These are phyloP conservation scores for Antennarius striatus DNA, from an alignment of 2,113 vertebrate genomes.

Conservation along the genomic window DNA sequence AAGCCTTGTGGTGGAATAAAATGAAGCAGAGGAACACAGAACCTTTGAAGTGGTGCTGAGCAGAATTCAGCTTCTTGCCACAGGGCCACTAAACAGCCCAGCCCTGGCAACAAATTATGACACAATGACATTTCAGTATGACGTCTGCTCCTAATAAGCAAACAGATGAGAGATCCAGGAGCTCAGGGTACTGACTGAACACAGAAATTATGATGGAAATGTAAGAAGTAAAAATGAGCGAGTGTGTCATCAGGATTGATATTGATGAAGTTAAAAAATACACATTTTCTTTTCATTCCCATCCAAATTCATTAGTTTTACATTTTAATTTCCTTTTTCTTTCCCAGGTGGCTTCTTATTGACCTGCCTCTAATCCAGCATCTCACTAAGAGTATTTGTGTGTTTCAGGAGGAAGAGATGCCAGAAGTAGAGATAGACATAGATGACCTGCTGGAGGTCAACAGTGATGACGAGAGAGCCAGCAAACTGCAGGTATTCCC, in stretches of 20 bases:
- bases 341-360: not conserved
- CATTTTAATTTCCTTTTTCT: not conserved
- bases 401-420: conserved; percentile 95
- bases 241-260: no score
- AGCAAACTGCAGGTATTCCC: conserved; percentile 88
- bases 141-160: conserved; percentile 25
- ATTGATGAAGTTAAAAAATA: no score
- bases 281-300: not conserved
- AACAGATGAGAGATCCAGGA: not conserved
- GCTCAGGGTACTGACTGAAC: conserved; percentile 9
- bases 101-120: conserved; percentile 15
- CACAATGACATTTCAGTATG: conserved; percentile 59
- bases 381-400: conserved; percentile 30
- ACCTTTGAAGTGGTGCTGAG: conserved; percentile 63
- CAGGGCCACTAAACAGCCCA: conserved; percentile 35
- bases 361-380: not conserved
- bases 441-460: conserved; percentile 94
- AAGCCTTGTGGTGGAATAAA: conserved; percentile 50
- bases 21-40: conserved; percentile 13
- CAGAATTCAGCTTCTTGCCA: conserved; percentile 53
- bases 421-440: conserved; percentile 98
- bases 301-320: conserved; percentile 1
- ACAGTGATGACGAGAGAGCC: conserved; percentile 92
- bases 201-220: not conserved
- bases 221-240: not conserved